phyloP scores from a whole-genome alignment of 2,888 invertebrate species.

The Pollenia griseotomentosa region DNA sequence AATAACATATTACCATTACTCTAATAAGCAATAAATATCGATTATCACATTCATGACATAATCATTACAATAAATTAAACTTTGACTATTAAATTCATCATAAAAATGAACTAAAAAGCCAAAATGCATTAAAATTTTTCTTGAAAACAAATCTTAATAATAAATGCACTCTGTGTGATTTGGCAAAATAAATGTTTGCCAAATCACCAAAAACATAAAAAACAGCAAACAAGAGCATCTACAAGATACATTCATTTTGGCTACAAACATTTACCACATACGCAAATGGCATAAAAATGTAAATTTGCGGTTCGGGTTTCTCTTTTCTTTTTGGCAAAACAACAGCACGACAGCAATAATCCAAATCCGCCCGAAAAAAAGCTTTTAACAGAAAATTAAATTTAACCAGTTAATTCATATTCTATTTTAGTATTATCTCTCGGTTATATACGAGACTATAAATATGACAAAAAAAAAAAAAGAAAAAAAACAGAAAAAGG shows the following conservation, averaged over 20 bases:
- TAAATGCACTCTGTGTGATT: background rate
- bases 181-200: slow-evolving; percentile 39
- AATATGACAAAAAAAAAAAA: slow-evolving; percentile 19
- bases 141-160: background rate
- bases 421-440: slow-evolving; percentile 61
- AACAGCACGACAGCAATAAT: slow-evolving; percentile 13
- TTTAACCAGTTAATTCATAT: slow-evolving; percentile 58
- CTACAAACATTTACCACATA: slow-evolving; percentile 15
- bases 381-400: slow-evolving; percentile 59
- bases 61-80: background rate
- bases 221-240: background rate
- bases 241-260: background rate
- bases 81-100: background rate
- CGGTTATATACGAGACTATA: slow-evolving; percentile 29
- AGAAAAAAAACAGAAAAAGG: background rate
- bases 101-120: slow-evolving; percentile 2
- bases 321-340: slow-evolving; percentile 1
- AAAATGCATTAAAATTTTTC: slow-evolving; percentile 7
- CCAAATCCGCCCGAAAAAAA: slow-evolving; percentile 27
- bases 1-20: too few relatives aligned
- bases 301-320: slow-evolving; percentile 27
- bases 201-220: slow-evolving; percentile 49
- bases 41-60: background rate
- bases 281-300: slow-evolving; percentile 19
- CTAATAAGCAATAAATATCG: background rate